phyloP scores from a whole-genome alignment of 2,888 invertebrate genomes.

The Apantesis nais region DNA sequence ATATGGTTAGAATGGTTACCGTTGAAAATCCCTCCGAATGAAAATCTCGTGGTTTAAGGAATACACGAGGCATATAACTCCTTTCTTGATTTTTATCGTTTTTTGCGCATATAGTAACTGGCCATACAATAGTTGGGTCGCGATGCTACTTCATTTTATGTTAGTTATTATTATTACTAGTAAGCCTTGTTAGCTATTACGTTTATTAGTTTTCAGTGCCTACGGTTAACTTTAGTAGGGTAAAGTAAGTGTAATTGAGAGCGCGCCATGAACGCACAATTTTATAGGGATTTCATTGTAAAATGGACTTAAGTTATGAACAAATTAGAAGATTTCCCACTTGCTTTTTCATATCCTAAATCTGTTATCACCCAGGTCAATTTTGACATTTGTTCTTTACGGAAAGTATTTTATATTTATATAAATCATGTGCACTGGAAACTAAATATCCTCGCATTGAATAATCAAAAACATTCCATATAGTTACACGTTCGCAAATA shows the following conservation, averaged over 20 bases:
- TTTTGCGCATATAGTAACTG: constrained; percentile 37
- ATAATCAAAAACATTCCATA: constrained; percentile 65
- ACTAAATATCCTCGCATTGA: constrained; percentile 44
- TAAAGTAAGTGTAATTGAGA: constrained; percentile 8
- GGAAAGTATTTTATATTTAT: not conserved
- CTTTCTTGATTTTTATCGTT: not conserved
- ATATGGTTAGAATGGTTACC: not conserved
- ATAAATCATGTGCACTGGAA: constrained; percentile 53
- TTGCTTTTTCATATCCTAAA: not conserved
- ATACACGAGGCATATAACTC: not conserved
- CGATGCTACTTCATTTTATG: constrained; percentile 46
- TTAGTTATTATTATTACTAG: constrained; percentile 23
- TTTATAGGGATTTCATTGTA: not conserved
- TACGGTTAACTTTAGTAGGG: constrained; percentile 13
- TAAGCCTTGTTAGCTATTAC: constrained; percentile 30
- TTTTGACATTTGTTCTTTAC: not conserved
- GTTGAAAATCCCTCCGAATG: not conserved
- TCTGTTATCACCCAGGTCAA: not conserved
- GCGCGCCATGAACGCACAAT: constrained; percentile 32
- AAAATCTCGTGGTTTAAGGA: constrained; percentile 2
- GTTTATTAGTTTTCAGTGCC: constrained; percentile 53
- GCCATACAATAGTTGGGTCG: constrained; percentile 55
- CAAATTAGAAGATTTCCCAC: not conserved
- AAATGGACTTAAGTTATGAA: not conserved
- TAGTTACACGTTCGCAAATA: constrained; percentile 40